Percentiles rank a stretch among this genome's conserved stretches.
Conservation (phyloP, 2,113 vertebrate genomes). For the Leucopternis melanops region DNA sequence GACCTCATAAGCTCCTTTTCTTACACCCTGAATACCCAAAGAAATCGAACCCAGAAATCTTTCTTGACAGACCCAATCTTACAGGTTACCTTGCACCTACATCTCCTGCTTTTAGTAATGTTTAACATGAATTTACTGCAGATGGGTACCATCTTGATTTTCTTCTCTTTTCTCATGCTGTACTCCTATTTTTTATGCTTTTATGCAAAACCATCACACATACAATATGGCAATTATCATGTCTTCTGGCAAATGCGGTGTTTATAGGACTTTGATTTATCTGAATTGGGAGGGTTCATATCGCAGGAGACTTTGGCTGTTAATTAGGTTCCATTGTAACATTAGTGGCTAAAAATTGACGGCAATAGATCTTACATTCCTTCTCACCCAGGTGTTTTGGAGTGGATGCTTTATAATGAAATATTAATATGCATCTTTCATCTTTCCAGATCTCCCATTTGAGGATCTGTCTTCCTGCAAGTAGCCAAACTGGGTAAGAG, state of each 20-base stretch:
- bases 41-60: not conserved
- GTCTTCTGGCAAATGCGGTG: not conserved
- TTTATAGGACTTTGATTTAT: not conserved
- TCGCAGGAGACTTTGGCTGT: not conserved
- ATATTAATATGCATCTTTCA: not conserved
- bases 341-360: not conserved
- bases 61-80: not conserved
- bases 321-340: not conserved
- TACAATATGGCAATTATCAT: rapidly evolving
- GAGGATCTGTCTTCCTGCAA: not conserved
- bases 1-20: not conserved
- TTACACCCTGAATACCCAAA: not conserved
- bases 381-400: not conserved
- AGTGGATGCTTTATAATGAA: not conserved
- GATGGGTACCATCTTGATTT: not conserved
- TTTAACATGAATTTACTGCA: not conserved
- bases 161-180: not conserved
- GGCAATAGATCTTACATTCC: too few relatives aligned
- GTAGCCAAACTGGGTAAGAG: not conserved
- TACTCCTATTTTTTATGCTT: not conserved
- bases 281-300: not conserved
- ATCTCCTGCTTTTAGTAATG: not conserved
- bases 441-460: not conserved
- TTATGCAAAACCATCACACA: not conserved
- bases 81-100: not conserved